phyloP scores from a whole-genome alignment of 2,888 invertebrate species.

The Melinaea menophilus region DNA sequence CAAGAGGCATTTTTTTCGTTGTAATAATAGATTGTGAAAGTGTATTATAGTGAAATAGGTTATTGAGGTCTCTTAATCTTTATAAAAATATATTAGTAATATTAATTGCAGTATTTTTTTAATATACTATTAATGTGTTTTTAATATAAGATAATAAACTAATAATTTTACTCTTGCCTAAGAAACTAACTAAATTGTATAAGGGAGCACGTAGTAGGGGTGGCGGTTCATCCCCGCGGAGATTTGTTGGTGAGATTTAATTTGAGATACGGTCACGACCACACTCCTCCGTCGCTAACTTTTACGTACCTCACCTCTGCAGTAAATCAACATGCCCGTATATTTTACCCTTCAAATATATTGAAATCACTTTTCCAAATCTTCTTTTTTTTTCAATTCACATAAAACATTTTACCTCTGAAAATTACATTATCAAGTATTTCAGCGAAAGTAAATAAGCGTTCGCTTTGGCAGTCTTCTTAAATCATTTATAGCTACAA shows the following conservation, averaged over 20 bases:
- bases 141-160: neutral
- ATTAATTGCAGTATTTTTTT: too few species aligned
- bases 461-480: slow-evolving; percentile 35
- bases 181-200: neutral
- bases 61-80: too few species aligned
- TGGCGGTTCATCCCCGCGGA: slow-evolving; percentile 47
- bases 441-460: slow-evolving; percentile 31
- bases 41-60: too few species aligned
- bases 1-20: too few species aligned
- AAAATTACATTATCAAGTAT: neutral
- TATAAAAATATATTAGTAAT: too few species aligned
- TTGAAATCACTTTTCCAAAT: neutral
- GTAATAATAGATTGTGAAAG: too few species aligned
- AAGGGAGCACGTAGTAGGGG: slow-evolving; percentile 25
- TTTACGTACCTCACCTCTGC: slow-evolving; percentile 13
- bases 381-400: neutral
- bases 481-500: slow-evolving; percentile 15
- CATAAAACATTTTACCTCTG: neutral
- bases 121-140: too few species aligned
- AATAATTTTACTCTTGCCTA: neutral
- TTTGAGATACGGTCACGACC: slow-evolving; percentile 73
- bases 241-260: slow-evolving; percentile 75
- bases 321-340: neutral
- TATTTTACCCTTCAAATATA: neutral
- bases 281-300: slow-evolving; percentile 53